Evolutionary conservation across 2,113 vertebrate genomes (phyloP).

Genomic region (Hemiprocne comata): DNA sequence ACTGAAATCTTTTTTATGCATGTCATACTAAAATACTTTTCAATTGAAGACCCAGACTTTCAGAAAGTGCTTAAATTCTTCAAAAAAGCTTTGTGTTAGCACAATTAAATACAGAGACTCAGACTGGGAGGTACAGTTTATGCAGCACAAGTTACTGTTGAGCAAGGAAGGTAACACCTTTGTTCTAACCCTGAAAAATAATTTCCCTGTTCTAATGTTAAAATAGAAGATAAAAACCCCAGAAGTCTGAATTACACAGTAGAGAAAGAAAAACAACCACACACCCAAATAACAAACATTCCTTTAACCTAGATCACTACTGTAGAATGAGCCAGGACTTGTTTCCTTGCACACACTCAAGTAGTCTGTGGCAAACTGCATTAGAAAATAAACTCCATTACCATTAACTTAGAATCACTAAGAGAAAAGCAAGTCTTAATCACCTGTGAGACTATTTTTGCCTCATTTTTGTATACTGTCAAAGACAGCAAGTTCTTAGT

Average conservation of each 20-base stretch:
- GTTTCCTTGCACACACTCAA: neutral
- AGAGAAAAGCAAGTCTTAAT: neutral
- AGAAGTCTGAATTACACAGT: neutral
- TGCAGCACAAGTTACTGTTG: neutral
- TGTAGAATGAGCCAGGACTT: neutral
- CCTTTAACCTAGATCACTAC: neutral
- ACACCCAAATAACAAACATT: neutral
- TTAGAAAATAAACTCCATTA: neutral
- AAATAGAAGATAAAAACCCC: neutral
- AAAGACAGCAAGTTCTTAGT: accelerated
- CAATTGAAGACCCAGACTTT: neutral
- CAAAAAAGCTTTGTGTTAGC: neutral
- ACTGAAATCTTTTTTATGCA: neutral
- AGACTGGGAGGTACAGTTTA: neutral
- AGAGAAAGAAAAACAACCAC: neutral
- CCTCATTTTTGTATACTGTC: neutral
- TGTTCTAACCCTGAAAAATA: neutral
- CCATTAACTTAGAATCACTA: neutral
- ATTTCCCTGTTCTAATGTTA: neutral
- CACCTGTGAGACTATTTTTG: neutral
- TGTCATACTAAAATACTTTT: neutral
- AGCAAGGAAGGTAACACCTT: neutral
- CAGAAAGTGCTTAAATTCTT: neutral
- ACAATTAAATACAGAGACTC: neutral
- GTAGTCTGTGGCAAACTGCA: neutral